Evolutionary conservation across 2,888 invertebrate species (phyloP).

Genomic region (Prosapia bicincta): DNA sequence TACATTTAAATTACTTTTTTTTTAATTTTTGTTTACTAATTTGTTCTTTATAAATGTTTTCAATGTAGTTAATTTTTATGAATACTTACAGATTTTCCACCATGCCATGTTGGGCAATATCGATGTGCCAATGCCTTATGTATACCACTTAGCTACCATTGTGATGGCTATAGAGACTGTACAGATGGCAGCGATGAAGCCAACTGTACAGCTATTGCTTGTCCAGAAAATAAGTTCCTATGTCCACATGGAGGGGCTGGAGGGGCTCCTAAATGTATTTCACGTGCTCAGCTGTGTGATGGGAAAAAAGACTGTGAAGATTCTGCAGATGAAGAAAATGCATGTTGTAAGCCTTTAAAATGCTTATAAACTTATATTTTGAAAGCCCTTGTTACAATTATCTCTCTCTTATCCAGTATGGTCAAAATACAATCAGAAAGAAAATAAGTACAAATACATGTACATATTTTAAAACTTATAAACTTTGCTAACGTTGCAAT

Average conservation of each 20-base stretch:
- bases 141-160: slow-evolving; percentile 82
- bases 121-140: slow-evolving; percentile 90
- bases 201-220: slow-evolving; percentile 82
- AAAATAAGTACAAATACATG: no score
- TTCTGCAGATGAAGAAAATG: slow-evolving; percentile 82
- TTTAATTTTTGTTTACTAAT: no score
- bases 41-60: no score
- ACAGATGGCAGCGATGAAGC: slow-evolving; percentile 86
- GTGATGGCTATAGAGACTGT: slow-evolving; percentile 88
- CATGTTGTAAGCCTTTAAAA: slow-evolving; percentile 77
- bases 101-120: slow-evolving; percentile 87
- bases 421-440: no score
- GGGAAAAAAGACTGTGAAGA: slow-evolving; percentile 89
- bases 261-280: slow-evolving; percentile 81
- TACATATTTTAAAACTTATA: no score
- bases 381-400: no score
- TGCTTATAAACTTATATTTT: no score
- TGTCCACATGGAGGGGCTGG: slow-evolving; percentile 74
- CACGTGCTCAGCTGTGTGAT: slow-evolving; percentile 84
- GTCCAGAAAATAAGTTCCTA: slow-evolving; percentile 87
- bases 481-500: no score
- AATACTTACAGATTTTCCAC: slow-evolving; percentile 68
- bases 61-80: no score
- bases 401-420: no score
- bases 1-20: no score